These are phyloP conservation scores for Himalopsyche japonica DNA, from an alignment of 2,888 invertebrate genomes.

Conservation along the genomic window DNA sequence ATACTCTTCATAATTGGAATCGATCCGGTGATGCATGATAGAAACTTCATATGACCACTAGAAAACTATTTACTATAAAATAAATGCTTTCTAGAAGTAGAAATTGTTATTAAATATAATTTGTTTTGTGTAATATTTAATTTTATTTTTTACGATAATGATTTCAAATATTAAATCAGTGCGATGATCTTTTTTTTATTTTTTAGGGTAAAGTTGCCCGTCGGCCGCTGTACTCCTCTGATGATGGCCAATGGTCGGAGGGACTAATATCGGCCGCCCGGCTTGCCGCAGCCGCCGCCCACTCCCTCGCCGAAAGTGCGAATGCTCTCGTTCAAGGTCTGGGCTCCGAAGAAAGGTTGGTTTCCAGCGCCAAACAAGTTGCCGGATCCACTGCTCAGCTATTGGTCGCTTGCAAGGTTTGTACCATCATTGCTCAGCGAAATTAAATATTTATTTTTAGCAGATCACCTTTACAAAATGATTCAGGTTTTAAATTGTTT, in stretches of 20 bases:
- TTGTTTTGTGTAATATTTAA: no score
- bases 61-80: no score
- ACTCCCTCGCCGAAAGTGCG: constrained; percentile 96
- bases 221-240: constrained; percentile 81
- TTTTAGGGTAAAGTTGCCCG: constrained; percentile 82
- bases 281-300: constrained; percentile 95
- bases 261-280: constrained; percentile 94
- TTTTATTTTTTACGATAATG: background rate
- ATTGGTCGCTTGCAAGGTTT: constrained; percentile 93
- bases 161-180: no score
- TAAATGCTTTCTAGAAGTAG: no score
- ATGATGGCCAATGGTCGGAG: constrained; percentile 98
- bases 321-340: constrained; percentile 93
- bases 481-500: no score
- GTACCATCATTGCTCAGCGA: background rate
- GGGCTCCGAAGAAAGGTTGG: constrained; percentile 92
- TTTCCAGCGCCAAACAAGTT: constrained; percentile 94
- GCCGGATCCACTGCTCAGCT: constrained; percentile 97
- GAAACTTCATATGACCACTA: no score
- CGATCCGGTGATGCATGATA: no score
- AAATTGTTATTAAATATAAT: no score
- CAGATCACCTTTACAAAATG: no score
- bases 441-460: no score
- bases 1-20: background rate
- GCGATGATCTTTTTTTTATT: background rate